Conservation (phyloP, 1,140 invertebrate genomes). For the Penaeus vannamei region DNA sequence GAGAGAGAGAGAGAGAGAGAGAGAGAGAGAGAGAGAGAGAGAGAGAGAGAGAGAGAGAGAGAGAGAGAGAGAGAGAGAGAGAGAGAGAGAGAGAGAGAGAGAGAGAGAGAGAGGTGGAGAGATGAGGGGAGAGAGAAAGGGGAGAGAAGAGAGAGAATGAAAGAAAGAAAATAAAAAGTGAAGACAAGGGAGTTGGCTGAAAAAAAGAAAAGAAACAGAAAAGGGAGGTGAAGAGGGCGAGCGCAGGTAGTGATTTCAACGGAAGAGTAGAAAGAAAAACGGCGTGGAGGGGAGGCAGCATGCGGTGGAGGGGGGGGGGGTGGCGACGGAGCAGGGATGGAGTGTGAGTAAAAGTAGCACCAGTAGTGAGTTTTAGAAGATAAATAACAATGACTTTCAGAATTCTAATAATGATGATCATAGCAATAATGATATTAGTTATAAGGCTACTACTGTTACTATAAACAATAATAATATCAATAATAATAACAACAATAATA, state of each 20-base stretch:
- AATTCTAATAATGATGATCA: not conserved
- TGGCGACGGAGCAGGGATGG: slow-evolving; percentile 25
- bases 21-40: not conserved
- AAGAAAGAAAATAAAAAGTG: not conserved
- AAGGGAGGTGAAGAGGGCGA: slow-evolving; percentile 6
- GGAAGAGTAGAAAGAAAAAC: slow-evolving; percentile 22
- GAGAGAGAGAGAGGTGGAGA: not conserved
- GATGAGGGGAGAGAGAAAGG: not conserved
- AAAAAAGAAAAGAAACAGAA: not conserved
- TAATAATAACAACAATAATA: not conserved
- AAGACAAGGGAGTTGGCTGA: not conserved
- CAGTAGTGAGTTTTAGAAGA: not conserved
- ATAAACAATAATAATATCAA: not conserved
- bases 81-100: not conserved
- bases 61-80: not conserved
- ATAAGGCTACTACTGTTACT: not conserved
- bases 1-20: not conserved
- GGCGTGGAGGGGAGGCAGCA: not conserved
- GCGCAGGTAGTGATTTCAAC: slow-evolving; percentile 2
- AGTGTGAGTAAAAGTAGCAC: not conserved
- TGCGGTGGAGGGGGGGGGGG: not conserved
- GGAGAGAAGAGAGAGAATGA: not conserved
- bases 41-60: not conserved
- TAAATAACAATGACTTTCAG: not conserved
- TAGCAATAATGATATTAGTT: not conserved